Evolutionary conservation across 2,797 vertebrate genomes (phyloP).

Genomic region (Fundulus diaphanus): DNA sequence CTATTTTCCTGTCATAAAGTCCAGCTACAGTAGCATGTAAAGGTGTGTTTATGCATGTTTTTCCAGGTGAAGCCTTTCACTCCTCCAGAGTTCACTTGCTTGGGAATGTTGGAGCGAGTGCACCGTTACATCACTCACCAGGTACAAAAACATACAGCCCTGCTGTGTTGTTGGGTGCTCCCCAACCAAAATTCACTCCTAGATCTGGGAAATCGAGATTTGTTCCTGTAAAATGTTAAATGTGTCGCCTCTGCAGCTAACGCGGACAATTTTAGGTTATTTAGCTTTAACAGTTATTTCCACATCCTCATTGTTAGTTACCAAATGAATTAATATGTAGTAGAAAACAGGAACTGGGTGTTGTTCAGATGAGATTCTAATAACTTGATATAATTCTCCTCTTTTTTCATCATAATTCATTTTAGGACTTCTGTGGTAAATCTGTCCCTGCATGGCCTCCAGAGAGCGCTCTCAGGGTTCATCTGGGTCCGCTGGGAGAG

Average conservation of each 20-base stretch:
- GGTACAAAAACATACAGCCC: slow-evolving; percentile 53
- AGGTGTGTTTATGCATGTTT: slow-evolving; percentile 27
- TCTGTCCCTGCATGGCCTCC: slow-evolving; percentile 70
- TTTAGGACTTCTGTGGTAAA: slow-evolving; percentile 72
- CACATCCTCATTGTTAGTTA: neutral
- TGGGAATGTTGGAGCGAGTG: slow-evolving; percentile 79
- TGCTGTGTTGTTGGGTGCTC: neutral
- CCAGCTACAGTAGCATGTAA: neutral
- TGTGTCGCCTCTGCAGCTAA: neutral
- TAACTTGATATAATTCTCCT: neutral
- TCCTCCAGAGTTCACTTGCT: slow-evolving; percentile 75
- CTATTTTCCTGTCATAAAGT: neutral
- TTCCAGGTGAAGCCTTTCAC: slow-evolving; percentile 76
- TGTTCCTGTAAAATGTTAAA: neutral
- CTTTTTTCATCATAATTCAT: slow-evolving; percentile 6
- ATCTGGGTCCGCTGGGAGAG: slow-evolving; percentile 71
- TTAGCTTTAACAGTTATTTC: neutral
- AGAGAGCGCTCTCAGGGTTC: slow-evolving; percentile 55
- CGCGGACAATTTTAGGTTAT: neutral
- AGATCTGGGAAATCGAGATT: neutral
- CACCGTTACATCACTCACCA: slow-evolving; percentile 73
- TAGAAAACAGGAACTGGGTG: neutral
- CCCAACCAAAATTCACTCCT: neutral
- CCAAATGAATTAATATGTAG: neutral
- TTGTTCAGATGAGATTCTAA: neutral